Percentiles rank a stretch among this genome's conserved stretches.
phyloP scores from a whole-genome alignment of 1,140 invertebrate genomes.

The Parapsyche elsis region DNA sequence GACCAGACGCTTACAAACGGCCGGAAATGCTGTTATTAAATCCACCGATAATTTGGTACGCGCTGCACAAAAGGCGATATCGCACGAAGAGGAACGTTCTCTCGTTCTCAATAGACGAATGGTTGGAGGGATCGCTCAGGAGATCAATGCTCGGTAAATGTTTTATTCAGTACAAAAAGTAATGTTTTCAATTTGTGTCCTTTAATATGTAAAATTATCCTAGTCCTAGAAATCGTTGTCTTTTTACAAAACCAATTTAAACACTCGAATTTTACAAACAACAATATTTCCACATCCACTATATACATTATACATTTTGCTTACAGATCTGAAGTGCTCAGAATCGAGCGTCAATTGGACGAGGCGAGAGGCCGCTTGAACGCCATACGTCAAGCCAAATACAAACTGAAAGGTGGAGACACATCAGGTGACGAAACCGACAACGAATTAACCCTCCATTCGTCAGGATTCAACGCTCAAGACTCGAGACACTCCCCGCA shows the following conservation, averaged over 20 bases:
- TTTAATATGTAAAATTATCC: not conserved
- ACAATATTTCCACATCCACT: constrained; percentile 24
- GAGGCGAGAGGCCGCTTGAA: constrained; percentile 90
- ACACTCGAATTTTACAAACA: too few species aligned
- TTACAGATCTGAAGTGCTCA: constrained; percentile 83
- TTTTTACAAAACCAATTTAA: not conserved
- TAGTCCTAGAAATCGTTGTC: not conserved
- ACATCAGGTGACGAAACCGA: constrained; percentile 71
- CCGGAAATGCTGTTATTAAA: constrained; percentile 96
- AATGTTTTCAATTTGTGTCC: not conserved
- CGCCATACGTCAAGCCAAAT: constrained; percentile 86
- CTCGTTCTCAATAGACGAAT: constrained; percentile 90
- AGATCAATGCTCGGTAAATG: constrained; percentile 86
- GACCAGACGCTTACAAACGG: constrained; percentile 92
- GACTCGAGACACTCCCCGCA: constrained; percentile 34
- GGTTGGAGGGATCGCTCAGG: constrained; percentile 93
- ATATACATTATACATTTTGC: not conserved
- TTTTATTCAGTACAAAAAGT: not conserved
- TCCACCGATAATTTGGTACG: constrained; percentile 97
- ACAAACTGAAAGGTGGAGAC: constrained; percentile 73
- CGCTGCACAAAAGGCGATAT: constrained; percentile 93
- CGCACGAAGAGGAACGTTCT: constrained; percentile 89
- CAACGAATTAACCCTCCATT: constrained; percentile 59
- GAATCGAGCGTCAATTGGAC: constrained; percentile 93
- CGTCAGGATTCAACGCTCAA: not conserved